Evolutionary conservation across 2,888 invertebrate species (phyloP).

Genomic region (Panzeria rudis): DNA sequence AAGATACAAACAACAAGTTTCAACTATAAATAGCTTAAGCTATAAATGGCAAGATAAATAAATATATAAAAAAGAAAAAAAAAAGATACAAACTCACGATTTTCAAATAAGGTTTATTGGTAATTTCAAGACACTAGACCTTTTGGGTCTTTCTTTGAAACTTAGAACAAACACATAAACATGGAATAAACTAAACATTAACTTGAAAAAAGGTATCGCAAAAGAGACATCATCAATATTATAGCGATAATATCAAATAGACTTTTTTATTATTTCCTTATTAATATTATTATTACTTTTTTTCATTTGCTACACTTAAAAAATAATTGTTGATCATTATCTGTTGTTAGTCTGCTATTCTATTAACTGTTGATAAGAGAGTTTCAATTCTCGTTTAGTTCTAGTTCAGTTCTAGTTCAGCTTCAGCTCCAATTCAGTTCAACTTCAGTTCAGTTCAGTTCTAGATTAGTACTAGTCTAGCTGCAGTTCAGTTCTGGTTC

Average conservation of each 20-base stretch:
- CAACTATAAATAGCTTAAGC: conserved; percentile 67
- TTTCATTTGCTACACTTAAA: conserved; percentile 39
- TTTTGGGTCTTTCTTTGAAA: conserved; percentile 59
- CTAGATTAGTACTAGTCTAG: no score
- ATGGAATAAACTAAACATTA: conserved; percentile 10
- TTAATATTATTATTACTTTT: background rate
- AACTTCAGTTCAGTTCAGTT: no score
- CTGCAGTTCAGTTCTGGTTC: no score
- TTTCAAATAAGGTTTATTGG: conserved; percentile 76
- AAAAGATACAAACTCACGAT: conserved; percentile 73
- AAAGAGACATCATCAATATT: conserved; percentile 60
- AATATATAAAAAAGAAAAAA: conserved; percentile 6
- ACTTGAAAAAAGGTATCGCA: background rate
- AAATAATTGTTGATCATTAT: conserved; percentile 13
- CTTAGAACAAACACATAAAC: conserved; percentile 34
- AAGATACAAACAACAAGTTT: conserved; percentile 33
- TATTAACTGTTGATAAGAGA: no score
- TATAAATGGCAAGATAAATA: conserved; percentile 47
- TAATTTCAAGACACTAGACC: conserved; percentile 71
- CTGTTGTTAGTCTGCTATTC: background rate
- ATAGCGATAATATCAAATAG: conserved; percentile 60
- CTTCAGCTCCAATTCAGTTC: no score
- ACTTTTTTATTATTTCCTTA: conserved; percentile 11
- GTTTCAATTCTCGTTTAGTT: no score
- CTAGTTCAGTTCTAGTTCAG: no score